Evolutionary conservation across 2,888 invertebrate genomes (phyloP), one percentile per base, ranked within the genome.

Genomic region (Drosophila subsilvestris): DNA sequence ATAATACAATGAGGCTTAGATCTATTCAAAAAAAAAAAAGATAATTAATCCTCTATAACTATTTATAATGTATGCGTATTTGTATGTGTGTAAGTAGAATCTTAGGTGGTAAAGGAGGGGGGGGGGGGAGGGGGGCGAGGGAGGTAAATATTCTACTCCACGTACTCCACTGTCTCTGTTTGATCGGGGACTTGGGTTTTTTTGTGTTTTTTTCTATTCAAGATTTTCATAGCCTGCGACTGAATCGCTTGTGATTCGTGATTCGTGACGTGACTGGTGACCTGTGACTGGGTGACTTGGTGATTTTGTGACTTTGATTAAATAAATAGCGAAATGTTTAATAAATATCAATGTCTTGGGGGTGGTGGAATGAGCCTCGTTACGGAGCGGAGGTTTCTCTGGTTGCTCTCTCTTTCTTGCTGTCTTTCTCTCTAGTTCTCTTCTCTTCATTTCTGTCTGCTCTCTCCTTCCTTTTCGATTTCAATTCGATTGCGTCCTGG

Each of bases 351-450:
- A 65, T 65, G 63, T 48, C 20, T 45, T 50, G 22, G 42, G 12
- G 12, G 10, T 18, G 22, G 20, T 68, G 71, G 61, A 69, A 71
- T 69, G 62, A 69, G 69, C 71, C 71, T 69, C 69, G 71, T 49
- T 59, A 18, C 14, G 53, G 61, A 70, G 48, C 55, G 47, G 54
- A 66, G 9, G 14, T 66, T 66, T 65, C 45, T n/a, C 55, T 60
- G 17, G 54, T 66, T 32, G 45, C 8, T 27, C 17, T 50, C 2
- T 32, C 32, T 8, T 8, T 42, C 22, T 25, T 5, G 4, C 22
- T 25, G 22, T 20, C 20, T 20, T 2, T 2, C 20, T 2, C 20
- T 20, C 1, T 20, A 0, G 1, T 20, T 2, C 3, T 20, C 22
- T 22, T 22, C 25, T 9, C 0, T 14, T 5, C 5, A 14, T 6